Conservation (phyloP, 1,140 invertebrate species). For the Melipona quadrifasciata region DNA sequence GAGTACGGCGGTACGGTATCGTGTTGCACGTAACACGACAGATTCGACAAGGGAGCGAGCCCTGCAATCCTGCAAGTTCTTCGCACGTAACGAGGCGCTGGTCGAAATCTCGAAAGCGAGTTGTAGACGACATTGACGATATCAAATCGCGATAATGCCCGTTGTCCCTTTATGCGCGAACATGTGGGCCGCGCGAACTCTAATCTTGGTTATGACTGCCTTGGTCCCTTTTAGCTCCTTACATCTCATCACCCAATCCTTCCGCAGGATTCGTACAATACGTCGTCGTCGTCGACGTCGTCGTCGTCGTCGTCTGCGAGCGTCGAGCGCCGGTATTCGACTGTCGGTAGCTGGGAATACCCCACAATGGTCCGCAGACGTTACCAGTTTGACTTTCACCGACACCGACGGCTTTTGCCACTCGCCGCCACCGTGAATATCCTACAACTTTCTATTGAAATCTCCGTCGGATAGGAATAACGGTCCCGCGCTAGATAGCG, state of each 20-base stretch:
- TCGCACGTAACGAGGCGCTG: neutral
- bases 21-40: neutral
- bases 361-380: slow-evolving; percentile 67
- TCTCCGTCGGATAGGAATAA: slow-evolving; percentile 70
- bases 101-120: neutral
- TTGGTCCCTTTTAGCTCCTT: slow-evolving; percentile 26
- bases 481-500: slow-evolving; percentile 39
- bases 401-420: slow-evolving; percentile 62
- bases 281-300: slow-evolving; percentile 45
- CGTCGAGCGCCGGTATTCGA: slow-evolving; percentile 60
- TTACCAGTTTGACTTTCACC: slow-evolving; percentile 68
- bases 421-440: slow-evolving; percentile 70
- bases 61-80: neutral
- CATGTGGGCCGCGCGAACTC: slow-evolving; percentile 38
- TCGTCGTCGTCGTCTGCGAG: slow-evolving; percentile 42
- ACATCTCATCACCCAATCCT: slow-evolving; percentile 38
- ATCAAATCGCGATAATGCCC: slow-evolving; percentile 47
- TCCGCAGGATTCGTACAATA: slow-evolving; percentile 51
- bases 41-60: neutral
- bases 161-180: neutral
- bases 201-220: slow-evolving; percentile 61
- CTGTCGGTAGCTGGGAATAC: slow-evolving; percentile 57
- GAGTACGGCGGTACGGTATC: neutral
- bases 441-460: slow-evolving; percentile 75
- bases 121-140: neutral